Percentiles rank a stretch among this genome's conserved stretches.
Conservation (phyloP, 2,888 invertebrate species). For the Plagodis dolabraria region DNA sequence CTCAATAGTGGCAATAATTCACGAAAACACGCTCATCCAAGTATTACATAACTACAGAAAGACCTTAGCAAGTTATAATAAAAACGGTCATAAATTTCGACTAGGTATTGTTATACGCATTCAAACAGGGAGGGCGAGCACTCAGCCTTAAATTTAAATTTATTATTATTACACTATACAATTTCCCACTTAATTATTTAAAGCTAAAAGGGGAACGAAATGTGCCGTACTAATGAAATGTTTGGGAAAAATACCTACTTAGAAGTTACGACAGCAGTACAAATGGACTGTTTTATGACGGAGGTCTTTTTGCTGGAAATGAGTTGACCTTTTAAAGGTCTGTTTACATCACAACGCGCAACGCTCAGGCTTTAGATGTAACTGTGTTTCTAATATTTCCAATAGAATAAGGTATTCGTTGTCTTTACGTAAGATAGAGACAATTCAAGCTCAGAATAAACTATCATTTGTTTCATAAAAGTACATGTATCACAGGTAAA, state of each 20-base stretch:
- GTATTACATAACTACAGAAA: constrained; percentile 22
- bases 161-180: constrained; percentile 42
- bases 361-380: too few species aligned
- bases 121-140: constrained; percentile 29
- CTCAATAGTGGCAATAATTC: constrained; percentile 7
- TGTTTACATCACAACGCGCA: too few species aligned
- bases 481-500: too few species aligned
- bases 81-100: constrained; percentile 30
- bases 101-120: constrained; percentile 31
- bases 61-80: constrained; percentile 17
- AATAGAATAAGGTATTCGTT: too few species aligned
- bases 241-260: constrained; percentile 30
- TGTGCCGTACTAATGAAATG: constrained; percentile 30
- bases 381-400: too few species aligned
- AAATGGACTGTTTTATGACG: constrained; percentile 26
- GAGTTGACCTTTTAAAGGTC: constrained; percentile 12
- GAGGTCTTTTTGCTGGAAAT: constrained; percentile 14
- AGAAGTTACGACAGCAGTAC: constrained; percentile 21
- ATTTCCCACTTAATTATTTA: constrained; percentile 41
- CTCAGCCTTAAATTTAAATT: constrained; percentile 40
- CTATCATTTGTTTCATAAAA: too few species aligned
- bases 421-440: too few species aligned
- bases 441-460: too few species aligned
- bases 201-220: constrained; percentile 32
- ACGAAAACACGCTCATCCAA: constrained; percentile 7